Evolutionary conservation across 2,797 vertebrate species (phyloP).

Genomic region (Etheostoma perlongum): DNA sequence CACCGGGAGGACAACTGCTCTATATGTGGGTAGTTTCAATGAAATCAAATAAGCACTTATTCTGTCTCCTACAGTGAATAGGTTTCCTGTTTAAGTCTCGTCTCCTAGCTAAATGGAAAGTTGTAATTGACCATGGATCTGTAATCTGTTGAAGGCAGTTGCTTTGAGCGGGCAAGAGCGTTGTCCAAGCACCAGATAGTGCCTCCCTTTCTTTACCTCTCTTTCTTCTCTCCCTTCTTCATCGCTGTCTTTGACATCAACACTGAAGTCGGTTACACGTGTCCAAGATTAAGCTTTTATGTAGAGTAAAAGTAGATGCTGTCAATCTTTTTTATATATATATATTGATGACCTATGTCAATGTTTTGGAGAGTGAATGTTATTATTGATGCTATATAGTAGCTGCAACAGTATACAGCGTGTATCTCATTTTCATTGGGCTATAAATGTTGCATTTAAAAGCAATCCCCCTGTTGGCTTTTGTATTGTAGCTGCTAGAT

Average conservation of each 20-base stretch:
- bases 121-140: constrained; percentile 59
- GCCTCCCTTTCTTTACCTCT: constrained; percentile 74
- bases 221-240: constrained; percentile 39
- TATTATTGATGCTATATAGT: constrained; percentile 61
- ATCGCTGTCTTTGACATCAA: constrained; percentile 33
- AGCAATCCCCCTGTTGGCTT: constrained; percentile 44
- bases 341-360: constrained; percentile 40
- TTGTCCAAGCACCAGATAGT: constrained; percentile 78
- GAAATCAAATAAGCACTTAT: constrained; percentile 43
- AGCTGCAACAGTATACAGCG: constrained; percentile 47
- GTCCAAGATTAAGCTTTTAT: constrained; percentile 51
- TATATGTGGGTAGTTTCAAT: constrained; percentile 15
- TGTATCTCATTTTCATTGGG: constrained; percentile 44
- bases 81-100: constrained; percentile 33
- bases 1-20: constrained; percentile 30
- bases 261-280: constrained; percentile 41
- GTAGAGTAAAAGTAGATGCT: constrained; percentile 41
- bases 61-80: constrained; percentile 33
- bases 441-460: constrained; percentile 65
- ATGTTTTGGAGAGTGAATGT: constrained; percentile 66
- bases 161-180: constrained; percentile 59
- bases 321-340: constrained; percentile 34
- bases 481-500: constrained; percentile 58
- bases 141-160: constrained; percentile 49
- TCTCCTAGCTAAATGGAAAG: constrained; percentile 55